Conservation (phyloP, 37 sponge, comb jelly and placozoan species). For the Mnemiopsis leidyi region DNA sequence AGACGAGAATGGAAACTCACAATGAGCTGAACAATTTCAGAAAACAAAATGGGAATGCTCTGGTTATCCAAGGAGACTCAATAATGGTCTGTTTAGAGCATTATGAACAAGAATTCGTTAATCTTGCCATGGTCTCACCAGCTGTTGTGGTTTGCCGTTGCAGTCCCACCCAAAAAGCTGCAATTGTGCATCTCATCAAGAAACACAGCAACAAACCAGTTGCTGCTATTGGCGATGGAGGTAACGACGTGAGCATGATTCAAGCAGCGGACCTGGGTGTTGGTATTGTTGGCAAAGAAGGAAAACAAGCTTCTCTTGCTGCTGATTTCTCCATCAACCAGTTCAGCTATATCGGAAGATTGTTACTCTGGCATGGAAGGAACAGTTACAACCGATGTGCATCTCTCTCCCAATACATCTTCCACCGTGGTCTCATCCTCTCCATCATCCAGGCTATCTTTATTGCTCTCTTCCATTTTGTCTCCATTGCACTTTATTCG, state of each 20-base stretch:
- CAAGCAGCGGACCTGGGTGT: slow-evolving; percentile 91
- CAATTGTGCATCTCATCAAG: slow-evolving; percentile 81
- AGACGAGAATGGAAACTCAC: slow-evolving; percentile 71
- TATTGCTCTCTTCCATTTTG: slow-evolving; percentile 82
- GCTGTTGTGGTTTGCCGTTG: slow-evolving; percentile 90
- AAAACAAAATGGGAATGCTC: slow-evolving; percentile 74
- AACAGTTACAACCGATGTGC: slow-evolving; percentile 94
- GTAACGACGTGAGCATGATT: slow-evolving; percentile 97
- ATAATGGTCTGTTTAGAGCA: slow-evolving; percentile 81
- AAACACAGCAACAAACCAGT: slow-evolving; percentile 76
- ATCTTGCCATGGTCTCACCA: slow-evolving; percentile 80
- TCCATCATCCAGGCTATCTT: slow-evolving; percentile 95
- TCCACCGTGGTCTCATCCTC: slow-evolving; percentile 91
- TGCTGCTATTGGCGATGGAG: slow-evolving; percentile 84
- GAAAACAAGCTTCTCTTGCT: slow-evolving; percentile 93
- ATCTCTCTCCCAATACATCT: slow-evolving; percentile 92
- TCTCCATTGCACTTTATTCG: slow-evolving; percentile 87
- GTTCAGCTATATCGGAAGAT: slow-evolving; percentile 78
- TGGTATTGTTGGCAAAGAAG: slow-evolving; percentile 94
- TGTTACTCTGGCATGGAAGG: slow-evolving; percentile 93
- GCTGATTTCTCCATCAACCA: slow-evolving; percentile 92
- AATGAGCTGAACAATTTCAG: slow-evolving; percentile 78
- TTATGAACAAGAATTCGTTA: slow-evolving; percentile 79
- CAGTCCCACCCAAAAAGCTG: slow-evolving; percentile 91
- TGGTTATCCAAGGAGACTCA: slow-evolving; percentile 75